Base-by-base conservation (phyloP, 2,113 vertebrate genomes). In the Macrotis lagotis region DNA sequence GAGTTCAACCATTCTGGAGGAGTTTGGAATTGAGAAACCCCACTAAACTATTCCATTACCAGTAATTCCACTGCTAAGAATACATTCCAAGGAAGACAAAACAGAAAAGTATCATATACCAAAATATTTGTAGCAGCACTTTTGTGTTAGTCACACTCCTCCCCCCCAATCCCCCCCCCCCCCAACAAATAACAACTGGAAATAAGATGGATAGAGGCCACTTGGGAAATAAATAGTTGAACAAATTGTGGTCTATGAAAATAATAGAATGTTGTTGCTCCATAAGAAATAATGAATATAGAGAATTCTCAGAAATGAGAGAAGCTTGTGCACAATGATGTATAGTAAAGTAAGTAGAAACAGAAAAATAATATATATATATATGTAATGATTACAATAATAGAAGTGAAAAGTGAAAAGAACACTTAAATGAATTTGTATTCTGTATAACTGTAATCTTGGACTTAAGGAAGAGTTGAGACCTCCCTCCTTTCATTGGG, bases 1-100 rank as follows among this genome's bases (percentile, higher is more conserved):
- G 94, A 89, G 90, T 51, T 66, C 51, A 91, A 93, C n/a, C 94
- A 91, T 96, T 90, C 49, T n/a, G 50, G 90, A 91, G 90, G 53
- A 0, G 89, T 31, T 49, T 51, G 51, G 74, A 50, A 74, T 49
- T 51, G 91, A 16, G 90, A 93, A 94, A 94, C 96, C 93, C 31
- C 28, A 47, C 25, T 37, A 8, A 50, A 50, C 8, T 5, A 47
- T 26, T 37, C 47, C 3, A 22, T 55, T 50, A 92, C 49, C 14
- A 92, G n/a, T 44, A 28, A 83, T 47, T 3, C 59, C 28, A 16
- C 24, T 88, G 9, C 48, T 83, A 48, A 26, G 47, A 66, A 50
- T n/a, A 50, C 2, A 37, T 3, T 50, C 74, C 3, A 25, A 91
- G 66, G 51, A 51, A 92, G 47, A 50, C 92, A 53, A 74, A 44